phyloP scores from a whole-genome alignment of 2,113 vertebrate genomes.

The Psettodes erumei region DNA sequence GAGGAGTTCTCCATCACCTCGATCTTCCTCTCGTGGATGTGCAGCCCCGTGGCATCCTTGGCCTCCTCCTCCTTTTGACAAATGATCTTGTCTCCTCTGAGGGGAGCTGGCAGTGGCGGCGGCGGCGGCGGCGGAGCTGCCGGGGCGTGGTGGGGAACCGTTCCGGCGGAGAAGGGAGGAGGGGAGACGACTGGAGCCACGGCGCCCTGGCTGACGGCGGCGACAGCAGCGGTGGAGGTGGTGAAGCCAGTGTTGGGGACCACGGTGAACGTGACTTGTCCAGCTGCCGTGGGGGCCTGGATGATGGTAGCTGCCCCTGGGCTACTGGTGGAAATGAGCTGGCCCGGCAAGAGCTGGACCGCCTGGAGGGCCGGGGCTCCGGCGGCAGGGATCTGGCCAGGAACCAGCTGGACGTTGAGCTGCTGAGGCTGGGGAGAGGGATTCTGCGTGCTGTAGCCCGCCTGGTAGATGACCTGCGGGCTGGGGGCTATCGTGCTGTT shows the following conservation, averaged over 20 bases:
- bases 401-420: constrained; percentile 95
- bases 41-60: constrained; percentile 97
- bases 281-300: constrained; percentile 90
- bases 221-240: constrained; percentile 87
- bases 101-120: constrained; percentile 86
- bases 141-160: constrained; percentile 75
- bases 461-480: constrained; percentile 96
- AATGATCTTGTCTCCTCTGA: constrained; percentile 99
- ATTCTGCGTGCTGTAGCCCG: constrained; percentile 88
- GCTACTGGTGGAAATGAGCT: constrained; percentile 91
- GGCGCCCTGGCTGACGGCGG: constrained; percentile 92
- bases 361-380: constrained; percentile 88
- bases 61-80: constrained; percentile 99
- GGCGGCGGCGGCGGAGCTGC: constrained; percentile 80
- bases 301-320: constrained; percentile 92
- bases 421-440: constrained; percentile 88
- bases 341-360: constrained; percentile 94
- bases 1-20: constrained; percentile 99
- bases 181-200: constrained; percentile 86
- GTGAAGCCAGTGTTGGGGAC: constrained; percentile 98
- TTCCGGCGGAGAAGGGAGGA: constrained; percentile 83
- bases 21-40: constrained; percentile 97
- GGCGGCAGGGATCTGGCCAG: constrained; percentile 87
- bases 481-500: constrained; percentile 89
- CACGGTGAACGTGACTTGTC: constrained; percentile 98